Evolutionary conservation across 2,888 invertebrate genomes (phyloP), one percentile per base, ranked within the genome.

Genomic region (Heliconius aoede): DNA sequence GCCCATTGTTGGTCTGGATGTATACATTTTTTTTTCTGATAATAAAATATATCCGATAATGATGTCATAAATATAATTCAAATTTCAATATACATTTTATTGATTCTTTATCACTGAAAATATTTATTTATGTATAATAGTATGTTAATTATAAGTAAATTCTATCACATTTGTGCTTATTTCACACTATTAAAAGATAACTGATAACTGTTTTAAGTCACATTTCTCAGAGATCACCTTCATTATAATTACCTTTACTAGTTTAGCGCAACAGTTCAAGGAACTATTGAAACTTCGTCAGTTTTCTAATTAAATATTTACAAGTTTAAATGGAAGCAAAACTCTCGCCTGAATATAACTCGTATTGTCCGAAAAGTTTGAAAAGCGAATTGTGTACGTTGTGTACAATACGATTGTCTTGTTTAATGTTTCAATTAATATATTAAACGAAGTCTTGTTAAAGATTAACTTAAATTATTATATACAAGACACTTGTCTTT

Each of bases 221-320:
- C 30, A 65, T 15, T 65, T 21, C 30, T 68, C 28, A 30, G 21
- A 30, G 21, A n/a, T 30, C 30, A 1, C 46, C 7, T 24, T 90
- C 89, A 88, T 86, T 85, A 75, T 73, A 26, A 69, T 55, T 69
- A 55, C 51, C 32, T 55, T 69, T 55, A 69, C 30, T 69, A 69
- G 28, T 30, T 68, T 69, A 69, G 15, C 73, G 58, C 32, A 55
- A 36, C 18, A 73, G 36, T 69, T 69, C 55, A 55, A 69, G 69
- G 51, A 55, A 69, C 69, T 55, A 69, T 55, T 55, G n/a, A 69
- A 69, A 69, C 69, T 69, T 55, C 55, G 51, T 69, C 51, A 69
- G 69, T 69, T 69, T 69, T 69, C 69, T 69, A 69, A 69, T 69
- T 69, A 69, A 51, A 69, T 32, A 69, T 28, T 69, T 51, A 69